A percentile compares a stretch with the other conserved stretches of the same genome.
Conservation (phyloP, 2,888 invertebrate species). For the Drosophila lutescens region DNA sequence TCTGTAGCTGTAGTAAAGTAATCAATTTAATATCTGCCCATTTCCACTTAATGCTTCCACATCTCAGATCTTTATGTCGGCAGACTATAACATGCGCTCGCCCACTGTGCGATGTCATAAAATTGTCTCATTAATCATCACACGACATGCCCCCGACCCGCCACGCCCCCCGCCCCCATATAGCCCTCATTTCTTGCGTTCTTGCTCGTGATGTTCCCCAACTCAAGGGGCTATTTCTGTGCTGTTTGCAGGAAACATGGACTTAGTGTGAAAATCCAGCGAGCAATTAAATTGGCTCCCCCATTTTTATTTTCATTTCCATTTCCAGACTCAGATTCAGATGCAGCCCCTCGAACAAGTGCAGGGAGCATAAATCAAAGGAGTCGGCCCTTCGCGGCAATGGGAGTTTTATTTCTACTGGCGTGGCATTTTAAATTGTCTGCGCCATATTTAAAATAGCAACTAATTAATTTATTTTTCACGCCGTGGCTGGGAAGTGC, state of each 20-base stretch:
- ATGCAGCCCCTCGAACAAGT: slow-evolving; percentile 55
- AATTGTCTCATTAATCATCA: slow-evolving; percentile 82
- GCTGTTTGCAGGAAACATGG: slow-evolving; percentile 67
- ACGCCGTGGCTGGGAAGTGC: slow-evolving; percentile 60
- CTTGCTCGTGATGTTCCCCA: slow-evolving; percentile 16
- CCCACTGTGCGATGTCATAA: slow-evolving; percentile 66
- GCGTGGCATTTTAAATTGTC: slow-evolving; percentile 66
- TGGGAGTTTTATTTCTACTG: slow-evolving; percentile 51
- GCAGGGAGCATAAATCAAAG: slow-evolving; percentile 72
- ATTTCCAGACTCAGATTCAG: neutral
- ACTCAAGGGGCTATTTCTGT: slow-evolving; percentile 43
- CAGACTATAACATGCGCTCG: slow-evolving; percentile 7
- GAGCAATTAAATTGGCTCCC: slow-evolving; percentile 70
- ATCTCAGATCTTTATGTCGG: slow-evolving; percentile 28
- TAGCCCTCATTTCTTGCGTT: slow-evolving; percentile 6
- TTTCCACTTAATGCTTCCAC: slow-evolving; percentile 19
- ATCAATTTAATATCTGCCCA: slow-evolving; percentile 31
- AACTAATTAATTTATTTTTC: slow-evolving; percentile 74
- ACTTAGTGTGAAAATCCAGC: slow-evolving; percentile 72
- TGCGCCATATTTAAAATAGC: slow-evolving; percentile 73
- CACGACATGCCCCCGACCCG: slow-evolving; percentile 47
- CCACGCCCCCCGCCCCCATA: neutral
- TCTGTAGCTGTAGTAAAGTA: neutral
- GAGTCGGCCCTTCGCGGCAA: slow-evolving; percentile 11
- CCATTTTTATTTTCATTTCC: slow-evolving; percentile 13